phyloP scores from a whole-genome alignment of 2,888 invertebrate species.

The Catocala nupta region DNA sequence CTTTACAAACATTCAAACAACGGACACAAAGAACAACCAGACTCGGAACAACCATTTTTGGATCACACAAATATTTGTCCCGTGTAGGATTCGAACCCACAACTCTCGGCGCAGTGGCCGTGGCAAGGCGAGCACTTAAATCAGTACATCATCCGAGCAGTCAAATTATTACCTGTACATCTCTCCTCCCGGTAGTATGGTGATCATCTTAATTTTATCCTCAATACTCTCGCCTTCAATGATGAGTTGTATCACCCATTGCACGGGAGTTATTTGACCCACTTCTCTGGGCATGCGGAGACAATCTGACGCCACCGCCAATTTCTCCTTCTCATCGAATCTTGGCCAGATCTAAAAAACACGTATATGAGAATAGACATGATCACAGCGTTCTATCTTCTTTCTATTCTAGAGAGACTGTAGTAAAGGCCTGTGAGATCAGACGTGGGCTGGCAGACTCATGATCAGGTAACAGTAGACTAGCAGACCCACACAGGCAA shows the following conservation, averaged over 20 bases:
- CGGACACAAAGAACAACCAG: too few species aligned
- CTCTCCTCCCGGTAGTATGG: slow-evolving; percentile 57
- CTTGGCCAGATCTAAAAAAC: slow-evolving; percentile 58
- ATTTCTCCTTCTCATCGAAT: slow-evolving; percentile 51
- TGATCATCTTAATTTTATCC: slow-evolving; percentile 55
- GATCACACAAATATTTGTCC: too few species aligned
- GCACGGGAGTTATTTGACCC: slow-evolving; percentile 43
- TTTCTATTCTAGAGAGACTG: too few species aligned
- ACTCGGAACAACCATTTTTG: too few species aligned
- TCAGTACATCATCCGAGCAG: too few species aligned
- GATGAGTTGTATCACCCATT: slow-evolving; percentile 56
- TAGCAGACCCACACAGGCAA: too few species aligned
- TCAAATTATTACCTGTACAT: slow-evolving; percentile 53
- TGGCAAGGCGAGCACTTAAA: too few species aligned
- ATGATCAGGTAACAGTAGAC: slow-evolving; percentile 50
- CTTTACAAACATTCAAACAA: too few species aligned
- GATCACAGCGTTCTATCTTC: too few species aligned
- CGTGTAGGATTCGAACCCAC: too few species aligned
- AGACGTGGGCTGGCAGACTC: slow-evolving; percentile 39
- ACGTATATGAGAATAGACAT: too few species aligned
- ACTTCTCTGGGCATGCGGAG: slow-evolving; percentile 43
- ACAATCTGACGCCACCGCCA: slow-evolving; percentile 51
- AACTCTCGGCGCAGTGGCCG: too few species aligned
- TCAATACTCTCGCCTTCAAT: slow-evolving; percentile 33
- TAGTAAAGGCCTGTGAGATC: slow-evolving; percentile 16